These are phyloP conservation scores for Macropus fuliginosus DNA, from an alignment of 2,797 vertebrate genomes.

Conservation along the genomic window DNA sequence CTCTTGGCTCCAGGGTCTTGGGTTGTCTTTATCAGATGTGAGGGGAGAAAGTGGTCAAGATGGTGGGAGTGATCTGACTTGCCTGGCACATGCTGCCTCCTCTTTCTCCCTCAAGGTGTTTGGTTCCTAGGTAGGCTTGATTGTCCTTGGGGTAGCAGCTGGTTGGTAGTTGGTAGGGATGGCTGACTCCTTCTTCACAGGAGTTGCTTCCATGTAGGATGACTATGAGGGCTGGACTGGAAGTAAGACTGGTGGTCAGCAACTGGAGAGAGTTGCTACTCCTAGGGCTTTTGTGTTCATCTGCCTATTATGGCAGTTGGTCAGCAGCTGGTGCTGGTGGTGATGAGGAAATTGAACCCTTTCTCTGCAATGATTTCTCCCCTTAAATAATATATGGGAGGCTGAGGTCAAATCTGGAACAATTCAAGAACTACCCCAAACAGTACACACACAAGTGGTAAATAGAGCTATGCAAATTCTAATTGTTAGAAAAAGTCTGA, in stretches of 20 bases:
- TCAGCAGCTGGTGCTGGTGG: not conserved
- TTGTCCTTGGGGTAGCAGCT: not conserved
- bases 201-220: not conserved
- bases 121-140: not conserved
- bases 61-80: not conserved
- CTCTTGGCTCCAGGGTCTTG: not conserved
- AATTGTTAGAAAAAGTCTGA: constrained; percentile 20
- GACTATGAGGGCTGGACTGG: not conserved
- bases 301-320: not conserved
- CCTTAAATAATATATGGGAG: not conserved
- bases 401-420: not conserved
- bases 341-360: not conserved
- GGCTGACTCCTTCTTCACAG: not conserved
- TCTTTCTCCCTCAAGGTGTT: not conserved
- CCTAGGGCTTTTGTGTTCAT: not conserved
- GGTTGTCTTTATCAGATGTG: not conserved
- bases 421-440: constrained; percentile 29
- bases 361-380: not conserved
- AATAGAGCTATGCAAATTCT: not conserved
- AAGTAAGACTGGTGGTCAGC: not conserved
- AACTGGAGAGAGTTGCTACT: not conserved
- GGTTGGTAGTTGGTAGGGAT: not conserved
- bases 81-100: not conserved
- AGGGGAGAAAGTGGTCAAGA: not conserved
- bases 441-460: not conserved